Evolutionary conservation across 2,888 invertebrate species (phyloP), one percentile per base, ranked within the genome.

Genomic region (Drosophila infuscata): DNA sequence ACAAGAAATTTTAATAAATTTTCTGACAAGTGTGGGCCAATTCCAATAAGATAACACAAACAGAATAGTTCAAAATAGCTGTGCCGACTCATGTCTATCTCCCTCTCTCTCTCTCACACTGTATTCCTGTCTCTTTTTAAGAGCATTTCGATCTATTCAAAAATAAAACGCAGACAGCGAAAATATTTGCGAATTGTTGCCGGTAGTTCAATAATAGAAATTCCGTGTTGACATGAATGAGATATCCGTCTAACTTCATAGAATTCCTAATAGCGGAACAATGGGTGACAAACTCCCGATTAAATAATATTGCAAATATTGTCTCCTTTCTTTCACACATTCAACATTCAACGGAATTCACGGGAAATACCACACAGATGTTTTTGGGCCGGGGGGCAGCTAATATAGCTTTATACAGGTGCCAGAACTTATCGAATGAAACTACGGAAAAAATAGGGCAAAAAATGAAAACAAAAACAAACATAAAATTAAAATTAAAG

Each of bases 221-320:
- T 85, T 83, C 83, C 85, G 76, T 82, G 74, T 83, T 80, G 83
- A 81, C 83, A 82, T 52, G 62, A 48, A 69, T 83, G 84, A 78
- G 82, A 87, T 82, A 81, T 63, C 36, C 75, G 73, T 54, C 67
- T n/a, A 29, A 29, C 1, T 25, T 25, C 8, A 15, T 15, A 43
- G 0, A 25, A 15, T 15, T 46, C 15, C 25, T 20, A 25, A 15
- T 46, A 11, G 43, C 5, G 43, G 20, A 38, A 67, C 67, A 67
- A 66, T 63, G 30, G 35, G 35, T 2, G 48, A 63, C 54, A 70
- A 73, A 36, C 68, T 59, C 63, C 33, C 49, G 52, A 66, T 76
- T 76, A 72, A 82, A 83, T 80, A 83, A 77, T 76, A 69, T 52
- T 33, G 74, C 83, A 83, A 81, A 83, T 79, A 86, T 64, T 76